Evolutionary conservation across 2,113 vertebrate genomes (phyloP).

Genomic region (Parus major): DNA sequence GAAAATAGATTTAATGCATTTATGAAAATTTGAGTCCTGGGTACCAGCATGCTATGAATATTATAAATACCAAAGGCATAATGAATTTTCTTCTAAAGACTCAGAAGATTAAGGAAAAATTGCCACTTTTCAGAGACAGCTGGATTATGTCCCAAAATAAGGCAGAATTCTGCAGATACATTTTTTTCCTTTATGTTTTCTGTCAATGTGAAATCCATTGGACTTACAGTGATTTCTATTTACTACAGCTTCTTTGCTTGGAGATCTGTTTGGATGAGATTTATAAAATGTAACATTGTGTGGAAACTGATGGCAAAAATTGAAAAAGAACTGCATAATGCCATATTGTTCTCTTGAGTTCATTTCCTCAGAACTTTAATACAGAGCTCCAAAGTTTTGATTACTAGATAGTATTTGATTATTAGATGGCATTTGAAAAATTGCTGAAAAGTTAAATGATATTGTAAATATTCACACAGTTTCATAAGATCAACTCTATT

Average conservation of each 20-base stretch:
- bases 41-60: not conserved
- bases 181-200: not conserved
- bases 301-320: not conserved
- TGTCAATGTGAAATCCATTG: not conserved
- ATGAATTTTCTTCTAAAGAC: not conserved
- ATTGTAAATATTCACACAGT: not conserved
- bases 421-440: not conserved
- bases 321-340: not conserved
- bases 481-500: not conserved
- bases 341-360: not conserved
- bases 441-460: not conserved
- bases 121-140: not conserved
- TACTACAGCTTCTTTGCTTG: not conserved
- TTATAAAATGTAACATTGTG: not conserved
- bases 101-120: not conserved
- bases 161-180: not conserved
- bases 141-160: not conserved
- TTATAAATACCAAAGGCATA: not conserved
- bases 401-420: not conserved
- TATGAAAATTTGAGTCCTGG: not conserved
- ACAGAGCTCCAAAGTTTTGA: not conserved
- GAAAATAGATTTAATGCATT: not conserved
- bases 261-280: not conserved
- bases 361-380: not conserved
- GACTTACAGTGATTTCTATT: not conserved